Conservation (phyloP, 2,888 invertebrate species). For the Caenorhabditis sp. region DNA sequence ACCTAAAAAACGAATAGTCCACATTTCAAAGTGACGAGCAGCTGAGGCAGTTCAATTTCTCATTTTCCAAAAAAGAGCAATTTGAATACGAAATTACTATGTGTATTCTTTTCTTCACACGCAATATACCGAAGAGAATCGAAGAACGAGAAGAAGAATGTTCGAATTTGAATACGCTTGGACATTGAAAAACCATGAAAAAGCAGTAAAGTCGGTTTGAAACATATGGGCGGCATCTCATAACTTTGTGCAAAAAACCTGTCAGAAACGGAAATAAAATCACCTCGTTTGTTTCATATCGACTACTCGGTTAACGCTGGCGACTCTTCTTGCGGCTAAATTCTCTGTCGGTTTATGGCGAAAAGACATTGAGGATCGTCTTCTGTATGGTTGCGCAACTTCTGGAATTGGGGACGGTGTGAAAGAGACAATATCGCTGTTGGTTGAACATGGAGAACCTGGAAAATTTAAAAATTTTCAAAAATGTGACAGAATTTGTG, state of each 20-base stretch:
- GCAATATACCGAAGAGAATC: too few species aligned
- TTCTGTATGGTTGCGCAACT: background rate
- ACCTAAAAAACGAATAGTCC: background rate
- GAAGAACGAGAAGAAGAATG: too few species aligned
- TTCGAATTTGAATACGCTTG: too few species aligned
- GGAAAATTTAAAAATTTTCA: too few species aligned
- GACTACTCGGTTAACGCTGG: background rate
- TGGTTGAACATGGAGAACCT: background rate
- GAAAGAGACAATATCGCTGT: background rate
- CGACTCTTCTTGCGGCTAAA: background rate
- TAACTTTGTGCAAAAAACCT: too few species aligned
- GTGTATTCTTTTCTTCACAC: background rate
- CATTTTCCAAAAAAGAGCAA: background rate
- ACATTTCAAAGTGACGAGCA: background rate
- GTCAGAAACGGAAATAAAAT: background rate
- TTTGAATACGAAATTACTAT: background rate
- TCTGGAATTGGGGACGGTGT: background rate
- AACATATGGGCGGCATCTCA: background rate
- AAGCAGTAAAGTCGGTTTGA: background rate
- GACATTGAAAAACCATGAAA: background rate
- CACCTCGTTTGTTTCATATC: background rate
- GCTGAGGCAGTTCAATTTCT: background rate
- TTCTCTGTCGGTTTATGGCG: background rate
- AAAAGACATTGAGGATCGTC: background rate
- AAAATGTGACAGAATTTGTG: too few species aligned